Conservation (phyloP, 2,113 vertebrate species). For the Catagonus wagneri region DNA sequence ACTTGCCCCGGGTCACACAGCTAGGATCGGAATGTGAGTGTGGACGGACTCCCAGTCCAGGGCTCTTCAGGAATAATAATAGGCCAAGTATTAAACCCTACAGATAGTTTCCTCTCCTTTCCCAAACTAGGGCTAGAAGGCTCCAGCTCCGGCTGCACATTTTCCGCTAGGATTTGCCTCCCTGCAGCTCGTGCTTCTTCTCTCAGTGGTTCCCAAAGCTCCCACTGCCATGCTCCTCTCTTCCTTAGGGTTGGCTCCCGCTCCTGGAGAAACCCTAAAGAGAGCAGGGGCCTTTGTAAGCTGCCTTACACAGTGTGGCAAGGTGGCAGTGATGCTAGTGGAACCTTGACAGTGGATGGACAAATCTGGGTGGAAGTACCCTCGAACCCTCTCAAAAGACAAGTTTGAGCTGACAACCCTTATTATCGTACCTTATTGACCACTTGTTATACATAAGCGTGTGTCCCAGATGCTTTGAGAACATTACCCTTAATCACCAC, state of each 20-base stretch:
- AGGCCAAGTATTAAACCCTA: neutral
- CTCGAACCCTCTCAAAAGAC: neutral
- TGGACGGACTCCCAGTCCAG: conserved; percentile 2
- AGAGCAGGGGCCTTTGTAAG: neutral
- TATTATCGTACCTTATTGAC: conserved; percentile 5
- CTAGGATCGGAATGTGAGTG: neutral
- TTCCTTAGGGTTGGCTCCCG: conserved; percentile 38
- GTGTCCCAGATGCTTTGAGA: conserved; percentile 11
- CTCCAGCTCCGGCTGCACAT: neutral
- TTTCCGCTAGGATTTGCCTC: conserved; percentile 28
- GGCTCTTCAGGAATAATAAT: conserved; percentile 19
- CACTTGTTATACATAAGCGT: neutral
- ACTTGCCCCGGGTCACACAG: neutral
- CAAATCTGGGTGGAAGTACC: neutral
- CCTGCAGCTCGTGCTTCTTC: neutral
- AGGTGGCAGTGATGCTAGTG: neutral
- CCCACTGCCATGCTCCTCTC: neutral
- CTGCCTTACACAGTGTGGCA: conserved; percentile 2
- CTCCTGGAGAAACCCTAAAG: neutral
- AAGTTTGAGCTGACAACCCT: conserved; percentile 1
- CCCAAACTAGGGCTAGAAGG: neutral
- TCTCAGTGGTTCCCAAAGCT: neutral
- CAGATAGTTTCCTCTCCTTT: conserved; percentile 5
- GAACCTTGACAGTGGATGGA: neutral
- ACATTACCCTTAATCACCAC: neutral